A percentile compares a stretch with the other conserved stretches of the same genome.
Conservation (phyloP, 2,113 vertebrate genomes). For the Acanthochromis polyacanthus region DNA sequence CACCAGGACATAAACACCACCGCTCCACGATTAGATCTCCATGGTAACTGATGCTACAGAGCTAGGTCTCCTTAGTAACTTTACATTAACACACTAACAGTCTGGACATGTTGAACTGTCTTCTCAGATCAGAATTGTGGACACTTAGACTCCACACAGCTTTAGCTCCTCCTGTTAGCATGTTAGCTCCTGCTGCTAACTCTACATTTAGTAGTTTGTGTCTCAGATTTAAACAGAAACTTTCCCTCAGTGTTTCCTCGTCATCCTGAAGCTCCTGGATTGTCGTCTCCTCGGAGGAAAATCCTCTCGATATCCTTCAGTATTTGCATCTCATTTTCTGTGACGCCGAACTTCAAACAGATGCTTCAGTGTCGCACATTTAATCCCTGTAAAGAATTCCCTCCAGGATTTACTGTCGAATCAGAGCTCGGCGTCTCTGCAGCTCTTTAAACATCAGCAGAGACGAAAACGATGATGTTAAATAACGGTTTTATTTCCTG, state of each 20-base stretch:
- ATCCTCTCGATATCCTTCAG: slow-evolving; percentile 2
- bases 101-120: too few relatives aligned
- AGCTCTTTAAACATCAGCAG: neutral
- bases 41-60: too few relatives aligned
- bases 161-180: too few relatives aligned
- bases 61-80: too few relatives aligned
- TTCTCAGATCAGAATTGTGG: too few relatives aligned
- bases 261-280: slow-evolving; percentile 6
- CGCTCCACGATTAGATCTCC: too few relatives aligned
- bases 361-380: neutral
- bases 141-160: too few relatives aligned
- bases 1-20: too few relatives aligned
- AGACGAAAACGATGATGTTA: neutral
- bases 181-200: too few relatives aligned
- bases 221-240: too few relatives aligned
- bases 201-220: too few relatives aligned
- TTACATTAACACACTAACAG: too few relatives aligned
- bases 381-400: slow-evolving; percentile 22
- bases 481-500: slow-evolving; percentile 32
- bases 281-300: slow-evolving; percentile 11
- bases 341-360: slow-evolving; percentile 18
- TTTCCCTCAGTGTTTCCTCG: neutral
- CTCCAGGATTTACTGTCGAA: neutral
- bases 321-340: slow-evolving; percentile 46
- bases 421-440: neutral